Evolutionary conservation across 2,888 invertebrate genomes (phyloP), one percentile per base, ranked within the genome.

Genomic region (Microctonus aethiopoides): DNA sequence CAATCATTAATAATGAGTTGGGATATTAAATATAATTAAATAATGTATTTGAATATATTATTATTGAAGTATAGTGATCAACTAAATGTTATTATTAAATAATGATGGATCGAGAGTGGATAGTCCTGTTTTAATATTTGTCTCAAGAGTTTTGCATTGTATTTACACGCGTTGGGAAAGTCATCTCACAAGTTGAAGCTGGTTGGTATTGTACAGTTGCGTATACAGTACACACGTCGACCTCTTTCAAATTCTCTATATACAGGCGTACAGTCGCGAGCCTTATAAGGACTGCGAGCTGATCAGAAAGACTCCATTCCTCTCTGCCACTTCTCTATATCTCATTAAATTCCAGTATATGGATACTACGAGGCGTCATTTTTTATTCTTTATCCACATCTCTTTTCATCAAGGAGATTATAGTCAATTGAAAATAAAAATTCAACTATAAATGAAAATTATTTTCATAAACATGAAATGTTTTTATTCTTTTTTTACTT

Each of bases 191-290:
- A 46, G 46, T 46, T 46, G 46, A 46, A 46, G 46, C 16, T 46
- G 16, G 16, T 46, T 46, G 16, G n/a, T 46, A 16, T 46, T 64
- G 76, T 76, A 75, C 71, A 63, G 77, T 78, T 81, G 79, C 78
- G 76, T 77, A 78, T 77, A 78, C 80, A 79, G 24, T 29, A 29
- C 7, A 29, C 29, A 46, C 68, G 36, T 57, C 79, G 79, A 78
- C 80, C 81, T 81, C 80, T 78, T 81, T 84, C 81, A 75, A 76
- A 76, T 77, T 79, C 78, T 76, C 79, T 79, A 77, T 80, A 81
- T 79, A 81, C 72, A 81, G 80, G 74, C 77, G 78, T 80, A 78
- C 78, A 79, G 77, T 78, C 73, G 76, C 74, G 75, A 78, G 74
- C 84, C 84, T 78, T 83, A 83, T 83, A 83, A 80, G 83, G 83